Base-by-base conservation (phyloP, 2,888 invertebrate species). In the Thalpophila matura region DNA sequence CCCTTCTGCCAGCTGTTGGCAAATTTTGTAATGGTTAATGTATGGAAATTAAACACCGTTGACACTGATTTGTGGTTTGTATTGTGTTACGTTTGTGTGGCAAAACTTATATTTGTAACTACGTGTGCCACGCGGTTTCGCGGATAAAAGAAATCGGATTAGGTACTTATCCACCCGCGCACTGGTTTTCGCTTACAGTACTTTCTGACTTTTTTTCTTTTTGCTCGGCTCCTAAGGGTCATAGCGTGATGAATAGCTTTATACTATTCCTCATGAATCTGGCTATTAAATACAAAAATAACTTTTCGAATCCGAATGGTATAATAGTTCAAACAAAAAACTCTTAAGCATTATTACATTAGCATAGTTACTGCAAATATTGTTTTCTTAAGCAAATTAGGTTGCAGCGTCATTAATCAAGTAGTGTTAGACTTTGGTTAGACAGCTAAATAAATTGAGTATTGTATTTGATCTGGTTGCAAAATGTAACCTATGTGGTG, bases 41-140 rank as follows among this genome's bases (percentile, higher is more conserved):
- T 49, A 68, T 47, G 31, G 18, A 47, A 47, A 63, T 31, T 35
- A 20, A 6, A 16, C 7, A 20, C 33, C 33, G 33, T 63, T 64
- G 46, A 42, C 71, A 47, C 56, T 47, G 56, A 56, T 68, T 63
- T 63, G 27, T 47, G 47, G n/a, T 42, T 10, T 6, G n/a, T n/a
- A n/a, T 22, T 16, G 24, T 27, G 27, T 67, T 22, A 0, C 1
- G 29, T 26, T 42, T 35, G 24, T 43, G 4, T 26, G 16, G 2
- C 1, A 33, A 33, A 22, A 40, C 3, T 12, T 33, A 33, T 20
- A 20, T 51, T 40, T 24, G 6, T 33, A 10, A n/a, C n/a, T n/a
- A n/a, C n/a, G n/a, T n/a, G n/a, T n/a, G n/a, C n/a, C n/a, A n/a
- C n/a, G n/a, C n/a, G n/a, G n/a, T n/a, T n/a, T n/a, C n/a, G n/a